A percentile compares a stretch with the other conserved stretches of the same genome.
These are phyloP conservation scores for Steinernema scapterisci DNA, from an alignment of 2,888 invertebrate species.

Conservation along the genomic window DNA sequence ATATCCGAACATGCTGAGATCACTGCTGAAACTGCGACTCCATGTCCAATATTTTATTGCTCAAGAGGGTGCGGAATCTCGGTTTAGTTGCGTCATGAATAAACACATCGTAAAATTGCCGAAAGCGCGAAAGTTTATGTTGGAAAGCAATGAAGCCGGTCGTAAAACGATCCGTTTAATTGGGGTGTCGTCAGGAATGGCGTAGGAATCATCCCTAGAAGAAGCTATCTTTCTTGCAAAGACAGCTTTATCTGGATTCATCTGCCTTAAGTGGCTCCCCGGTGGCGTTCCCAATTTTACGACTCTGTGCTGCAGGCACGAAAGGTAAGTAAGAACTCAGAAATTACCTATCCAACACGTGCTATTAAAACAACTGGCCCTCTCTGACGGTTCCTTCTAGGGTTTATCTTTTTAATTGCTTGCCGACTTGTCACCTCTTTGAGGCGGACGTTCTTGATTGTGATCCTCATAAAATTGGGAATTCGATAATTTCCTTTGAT, in stretches of 20 bases:
- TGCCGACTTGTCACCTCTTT: slow-evolving; percentile 10
- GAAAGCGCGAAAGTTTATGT: not conserved
- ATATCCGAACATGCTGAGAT: too few relatives aligned
- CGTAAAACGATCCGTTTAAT: not conserved
- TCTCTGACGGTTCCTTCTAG: not conserved
- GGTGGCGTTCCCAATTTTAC: not conserved
- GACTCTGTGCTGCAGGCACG: not conserved
- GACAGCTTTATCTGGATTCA: not conserved
- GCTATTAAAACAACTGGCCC: slow-evolving; percentile 3
- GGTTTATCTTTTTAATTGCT: slow-evolving; percentile 22
- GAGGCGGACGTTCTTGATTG: slow-evolving; percentile 15
- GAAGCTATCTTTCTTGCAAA: not conserved
- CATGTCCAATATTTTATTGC: too few relatives aligned
- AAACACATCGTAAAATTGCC: not conserved
- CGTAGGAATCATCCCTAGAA: not conserved
- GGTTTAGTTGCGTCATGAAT: not conserved
- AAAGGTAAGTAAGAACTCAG: not conserved
- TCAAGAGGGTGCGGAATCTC: not conserved
- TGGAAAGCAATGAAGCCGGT: not conserved
- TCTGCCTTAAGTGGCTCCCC: not conserved
- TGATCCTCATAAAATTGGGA: slow-evolving; percentile 8
- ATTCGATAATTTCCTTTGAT: slow-evolving; percentile 11
- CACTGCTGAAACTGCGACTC: too few relatives aligned
- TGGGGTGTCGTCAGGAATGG: too few relatives aligned
- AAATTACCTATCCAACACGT: slow-evolving; percentile 11